Percentiles rank a stretch among this genome's conserved stretches.
phyloP scores from a whole-genome alignment of 2,113 vertebrate genomes.

The Alosa alosa region DNA sequence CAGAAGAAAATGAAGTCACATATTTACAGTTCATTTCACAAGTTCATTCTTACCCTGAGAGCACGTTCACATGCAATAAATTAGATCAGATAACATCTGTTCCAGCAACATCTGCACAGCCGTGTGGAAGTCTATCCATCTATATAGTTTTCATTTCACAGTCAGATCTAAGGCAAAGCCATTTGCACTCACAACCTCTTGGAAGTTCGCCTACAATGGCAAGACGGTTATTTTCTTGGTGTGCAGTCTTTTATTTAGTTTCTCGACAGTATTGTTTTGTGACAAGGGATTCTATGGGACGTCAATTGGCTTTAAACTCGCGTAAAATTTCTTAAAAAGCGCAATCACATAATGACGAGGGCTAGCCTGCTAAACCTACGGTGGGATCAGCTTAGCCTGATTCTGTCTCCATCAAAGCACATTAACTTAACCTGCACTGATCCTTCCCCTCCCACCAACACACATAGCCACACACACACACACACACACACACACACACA shows the following conservation, averaged over 20 bases:
- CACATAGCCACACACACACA: background rate
- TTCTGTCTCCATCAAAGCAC: conserved; percentile 20
- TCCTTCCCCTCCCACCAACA: background rate
- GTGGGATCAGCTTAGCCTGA: background rate
- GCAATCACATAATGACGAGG: background rate
- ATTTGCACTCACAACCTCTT: conserved; percentile 3
- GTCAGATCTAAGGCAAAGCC: background rate
- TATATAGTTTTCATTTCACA: background rate
- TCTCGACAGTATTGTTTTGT: background rate
- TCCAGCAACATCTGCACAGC: background rate
- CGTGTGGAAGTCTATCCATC: background rate
- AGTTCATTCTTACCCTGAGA: background rate
- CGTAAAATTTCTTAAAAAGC: background rate
- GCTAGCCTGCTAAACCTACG: background rate
- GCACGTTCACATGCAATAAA: background rate
- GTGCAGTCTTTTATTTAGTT: background rate
- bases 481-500: conserved; percentile 5
- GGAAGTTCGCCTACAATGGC: background rate
- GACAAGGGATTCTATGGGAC: background rate
- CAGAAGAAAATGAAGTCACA: background rate
- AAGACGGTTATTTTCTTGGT: background rate
- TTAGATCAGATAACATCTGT: background rate
- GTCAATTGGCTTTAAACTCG: background rate
- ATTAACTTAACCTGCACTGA: background rate
- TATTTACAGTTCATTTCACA: conserved; percentile 13